phyloP scores from a whole-genome alignment of 2,888 invertebrate genomes.

The Sphinx pinastri region DNA sequence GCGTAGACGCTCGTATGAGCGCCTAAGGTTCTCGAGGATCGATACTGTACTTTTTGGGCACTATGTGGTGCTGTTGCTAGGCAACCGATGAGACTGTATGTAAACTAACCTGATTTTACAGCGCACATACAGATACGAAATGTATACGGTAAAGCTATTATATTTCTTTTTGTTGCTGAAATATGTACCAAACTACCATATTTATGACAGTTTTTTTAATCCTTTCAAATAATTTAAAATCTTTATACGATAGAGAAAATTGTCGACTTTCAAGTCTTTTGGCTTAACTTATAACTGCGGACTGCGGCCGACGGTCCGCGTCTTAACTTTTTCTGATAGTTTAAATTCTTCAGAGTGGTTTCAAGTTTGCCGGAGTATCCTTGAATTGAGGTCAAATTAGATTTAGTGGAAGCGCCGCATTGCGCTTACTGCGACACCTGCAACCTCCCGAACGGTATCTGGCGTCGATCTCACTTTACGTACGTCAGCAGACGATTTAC shows the following conservation, averaged over 20 bases:
- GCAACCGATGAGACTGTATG: conserved; percentile 43
- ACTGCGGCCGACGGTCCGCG: not conserved
- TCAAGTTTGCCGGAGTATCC: conserved; percentile 41
- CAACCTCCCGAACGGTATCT: conserved; percentile 44
- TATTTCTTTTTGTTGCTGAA: not conserved
- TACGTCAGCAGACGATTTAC: not conserved
- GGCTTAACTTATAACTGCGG: not conserved
- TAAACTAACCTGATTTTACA: conserved; percentile 4
- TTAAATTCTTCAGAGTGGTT: conserved; percentile 37
- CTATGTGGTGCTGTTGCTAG: conserved; percentile 41
- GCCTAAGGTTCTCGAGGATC: conserved; percentile 44
- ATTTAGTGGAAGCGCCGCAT: conserved; percentile 70
- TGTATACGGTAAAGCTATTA: not conserved
- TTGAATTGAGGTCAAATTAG: conserved; percentile 70
- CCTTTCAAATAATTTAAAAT: too few species aligned
- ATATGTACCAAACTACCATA: too few species aligned
- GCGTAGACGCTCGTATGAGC: conserved; percentile 35
- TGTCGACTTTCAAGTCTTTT: not conserved
- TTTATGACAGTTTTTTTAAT: too few species aligned
- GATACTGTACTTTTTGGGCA: conserved; percentile 54
- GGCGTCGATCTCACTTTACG: conserved; percentile 20
- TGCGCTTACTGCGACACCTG: conserved; percentile 77
- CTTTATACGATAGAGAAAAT: not conserved
- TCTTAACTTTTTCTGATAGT: conserved; percentile 26
- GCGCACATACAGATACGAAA: not conserved